Evolutionary conservation across 2,797 vertebrate genomes (phyloP), one percentile per base, ranked within the genome.

Genomic region (Gadopsis marmoratus): DNA sequence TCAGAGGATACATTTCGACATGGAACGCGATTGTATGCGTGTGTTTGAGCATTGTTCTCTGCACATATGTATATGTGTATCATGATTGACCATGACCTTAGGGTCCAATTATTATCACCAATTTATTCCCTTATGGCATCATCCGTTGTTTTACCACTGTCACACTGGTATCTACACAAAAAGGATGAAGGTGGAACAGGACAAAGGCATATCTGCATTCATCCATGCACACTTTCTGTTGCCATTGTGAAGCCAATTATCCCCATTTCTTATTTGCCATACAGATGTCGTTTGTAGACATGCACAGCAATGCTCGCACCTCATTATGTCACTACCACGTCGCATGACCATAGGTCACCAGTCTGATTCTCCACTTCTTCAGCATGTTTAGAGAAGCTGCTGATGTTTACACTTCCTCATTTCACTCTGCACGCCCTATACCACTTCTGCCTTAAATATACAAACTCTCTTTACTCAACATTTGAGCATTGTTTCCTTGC

Each of bases 331-430:
- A 26, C 17, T 12, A 21, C 7, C 10, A 31, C 19, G 9, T 48
- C 60, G 68, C 26, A 50, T 45, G 56, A 48, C 35, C 35, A 45
- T 35, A 33, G 6, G 19, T 67, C 47, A 23, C 10, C 51, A 23
- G 55, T 31, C 14, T 9, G 7, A 71, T 47, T 62, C 60, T 51
- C 4, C 0, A 47, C 50, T 63, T 71, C 53, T 62, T 68, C 31
- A 50, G 69, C 12, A n/a, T 78, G 56, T 86, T 87, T 66, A 76
- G 61, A 86, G 66, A 85, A 76, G 82, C 70, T 61, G 81, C 70
- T 75, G 17, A 64, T 62, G 64, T 86, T 87, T 81, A 79, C 31
- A 81, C 67, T 85, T 89, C 79, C 80, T 55, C 60, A 58, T 86
- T 85, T 85, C 26, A 84, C 48, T 68, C 60, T 29, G 59, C 67